Percentiles rank a stretch among this genome's conserved stretches.
These are phyloP conservation scores for Brachystomella parvula DNA, from an alignment of 1,140 invertebrate species.

Conservation along the genomic window DNA sequence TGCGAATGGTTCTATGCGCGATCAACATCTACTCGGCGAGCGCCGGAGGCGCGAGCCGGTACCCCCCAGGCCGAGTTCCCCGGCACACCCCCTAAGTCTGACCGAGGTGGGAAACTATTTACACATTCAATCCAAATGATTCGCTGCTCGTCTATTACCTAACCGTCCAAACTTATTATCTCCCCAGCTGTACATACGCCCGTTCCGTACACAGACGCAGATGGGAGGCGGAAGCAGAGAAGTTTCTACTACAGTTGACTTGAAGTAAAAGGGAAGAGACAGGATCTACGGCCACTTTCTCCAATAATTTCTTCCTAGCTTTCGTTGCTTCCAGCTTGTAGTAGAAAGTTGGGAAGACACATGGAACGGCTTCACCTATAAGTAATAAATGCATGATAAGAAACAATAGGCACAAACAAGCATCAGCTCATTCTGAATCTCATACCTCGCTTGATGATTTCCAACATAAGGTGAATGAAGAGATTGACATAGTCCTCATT, in stretches of 20 bases:
- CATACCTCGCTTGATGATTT: conserved; percentile 26
- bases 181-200: conserved; percentile 33
- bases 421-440: too few species aligned
- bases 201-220: conserved; percentile 31
- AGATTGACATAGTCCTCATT: conserved; percentile 15
- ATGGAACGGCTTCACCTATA: not conserved
- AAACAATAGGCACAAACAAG: too few species aligned
- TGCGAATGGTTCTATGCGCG: too few species aligned
- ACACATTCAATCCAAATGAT: too few species aligned
- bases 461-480: conserved; percentile 32
- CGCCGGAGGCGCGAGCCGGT: too few species aligned
- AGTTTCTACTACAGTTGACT: conserved; percentile 13
- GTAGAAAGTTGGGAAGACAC: not conserved
- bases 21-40: too few species aligned
- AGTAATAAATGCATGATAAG: not conserved
- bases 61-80: too few species aligned
- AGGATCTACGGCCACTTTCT: too few species aligned
- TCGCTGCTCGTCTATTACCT: conserved; percentile 18
- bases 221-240: conserved; percentile 23
- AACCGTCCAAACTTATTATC: conserved; percentile 30
- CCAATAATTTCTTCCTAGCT: not conserved
- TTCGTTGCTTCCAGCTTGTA: not conserved
- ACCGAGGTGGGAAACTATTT: too few species aligned
- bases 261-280: conserved; percentile 8
- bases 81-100: too few species aligned